Conservation (phyloP, 92 coral and sea anemone species). For the Chrysogorgia sp. region DNA sequence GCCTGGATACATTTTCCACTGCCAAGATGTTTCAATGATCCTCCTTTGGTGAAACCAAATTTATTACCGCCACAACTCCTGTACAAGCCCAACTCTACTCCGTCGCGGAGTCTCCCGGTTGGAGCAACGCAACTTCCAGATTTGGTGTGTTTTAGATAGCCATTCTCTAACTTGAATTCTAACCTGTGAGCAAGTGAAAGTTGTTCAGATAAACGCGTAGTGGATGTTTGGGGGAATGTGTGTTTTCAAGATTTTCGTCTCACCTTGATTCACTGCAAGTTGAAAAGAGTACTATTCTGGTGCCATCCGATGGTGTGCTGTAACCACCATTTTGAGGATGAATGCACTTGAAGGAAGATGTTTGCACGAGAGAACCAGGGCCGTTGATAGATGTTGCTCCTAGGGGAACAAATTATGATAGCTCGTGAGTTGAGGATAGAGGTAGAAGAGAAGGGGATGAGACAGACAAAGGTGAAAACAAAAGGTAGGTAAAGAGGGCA, state of each 20-base stretch:
- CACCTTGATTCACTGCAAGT: constrained; percentile 84
- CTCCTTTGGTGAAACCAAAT: constrained; percentile 90
- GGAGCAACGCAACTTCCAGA: constrained; percentile 84
- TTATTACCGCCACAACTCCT: constrained; percentile 71
- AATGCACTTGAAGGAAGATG: constrained; percentile 86
- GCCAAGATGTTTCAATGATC: constrained; percentile 87
- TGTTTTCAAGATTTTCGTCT: neutral
- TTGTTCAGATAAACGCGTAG: neutral
- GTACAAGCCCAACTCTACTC: constrained; percentile 77
- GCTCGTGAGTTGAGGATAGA: neutral
- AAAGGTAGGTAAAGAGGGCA: constrained; percentile 34
- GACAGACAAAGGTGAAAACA: neutral
- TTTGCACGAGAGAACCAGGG: constrained; percentile 88
- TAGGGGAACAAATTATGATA: neutral
- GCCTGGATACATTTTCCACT: constrained; percentile 88
- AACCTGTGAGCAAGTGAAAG: constrained; percentile 49
- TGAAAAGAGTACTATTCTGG: constrained; percentile 72
- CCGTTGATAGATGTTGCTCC: constrained; percentile 76
- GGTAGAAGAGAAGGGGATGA: neutral
- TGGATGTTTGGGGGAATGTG: neutral
- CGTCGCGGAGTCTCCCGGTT: constrained; percentile 62
- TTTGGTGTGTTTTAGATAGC: constrained; percentile 73
- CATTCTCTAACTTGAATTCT: constrained; percentile 73
- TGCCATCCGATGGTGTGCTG: constrained; percentile 70
- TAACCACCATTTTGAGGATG: constrained; percentile 76